These are phyloP conservation scores for Erinaceus europaeus DNA, from an alignment of 2,113 vertebrate genomes.

Conservation along the genomic window DNA sequence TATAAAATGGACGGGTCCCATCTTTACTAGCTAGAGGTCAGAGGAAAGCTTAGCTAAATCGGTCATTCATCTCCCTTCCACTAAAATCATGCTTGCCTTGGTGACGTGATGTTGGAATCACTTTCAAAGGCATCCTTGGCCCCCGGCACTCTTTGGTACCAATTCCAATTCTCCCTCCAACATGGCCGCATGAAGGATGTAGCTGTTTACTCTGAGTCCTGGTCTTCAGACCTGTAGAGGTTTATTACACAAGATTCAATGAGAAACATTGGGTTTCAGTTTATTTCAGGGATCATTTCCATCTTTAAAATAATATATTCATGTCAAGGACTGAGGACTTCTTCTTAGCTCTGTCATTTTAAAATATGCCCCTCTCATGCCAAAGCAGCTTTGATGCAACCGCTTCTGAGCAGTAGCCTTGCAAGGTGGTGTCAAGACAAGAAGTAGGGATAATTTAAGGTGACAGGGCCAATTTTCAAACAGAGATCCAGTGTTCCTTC, in stretches of 20 bases:
- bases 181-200: background rate
- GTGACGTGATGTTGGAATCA: background rate
- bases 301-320: slow-evolving; percentile 60
- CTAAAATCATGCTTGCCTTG: background rate
- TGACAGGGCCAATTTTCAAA: slow-evolving; percentile 62
- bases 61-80: background rate
- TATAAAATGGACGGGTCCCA: background rate
- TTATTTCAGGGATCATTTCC: slow-evolving; percentile 37
- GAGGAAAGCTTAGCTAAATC: background rate
- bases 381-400: slow-evolving; percentile 42
- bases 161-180: background rate
- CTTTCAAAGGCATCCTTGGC: slow-evolving; percentile 1
- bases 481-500: slow-evolving; percentile 67
- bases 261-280: slow-evolving; percentile 7
- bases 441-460: slow-evolving; percentile 58
- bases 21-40: background rate
- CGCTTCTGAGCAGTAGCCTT: slow-evolving; percentile 13
- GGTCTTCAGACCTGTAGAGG: background rate
- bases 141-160: background rate
- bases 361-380: slow-evolving; percentile 47
- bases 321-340: slow-evolving; percentile 18
- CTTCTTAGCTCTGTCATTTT: slow-evolving; percentile 54
- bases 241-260: slow-evolving; percentile 40
- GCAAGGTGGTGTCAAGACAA: slow-evolving; percentile 51
- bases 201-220: background rate